phyloP scores from a whole-genome alignment of 2,888 invertebrate species.

The Charanyca ferruginea region DNA sequence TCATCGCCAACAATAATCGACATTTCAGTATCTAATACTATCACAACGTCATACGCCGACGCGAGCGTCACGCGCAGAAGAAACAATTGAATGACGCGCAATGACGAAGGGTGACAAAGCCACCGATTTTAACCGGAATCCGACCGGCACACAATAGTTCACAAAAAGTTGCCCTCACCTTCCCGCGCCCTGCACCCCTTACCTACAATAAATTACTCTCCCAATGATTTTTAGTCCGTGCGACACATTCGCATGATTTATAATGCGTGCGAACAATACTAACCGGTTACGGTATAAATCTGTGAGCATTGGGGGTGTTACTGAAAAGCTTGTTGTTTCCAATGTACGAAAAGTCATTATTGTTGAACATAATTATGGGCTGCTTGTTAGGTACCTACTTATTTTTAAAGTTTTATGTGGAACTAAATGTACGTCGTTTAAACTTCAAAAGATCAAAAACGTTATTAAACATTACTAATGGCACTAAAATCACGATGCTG shows the following conservation, averaged over 20 bases:
- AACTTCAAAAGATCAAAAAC: neutral
- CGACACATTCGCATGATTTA: slow-evolving; percentile 88
- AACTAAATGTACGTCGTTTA: slow-evolving; percentile 21
- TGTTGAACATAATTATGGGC: slow-evolving; percentile 72
- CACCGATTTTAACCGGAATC: slow-evolving; percentile 62
- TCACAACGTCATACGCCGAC: slow-evolving; percentile 16
- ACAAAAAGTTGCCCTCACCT: slow-evolving; percentile 83
- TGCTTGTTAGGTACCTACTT: slow-evolving; percentile 26
- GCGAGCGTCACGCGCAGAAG: slow-evolving; percentile 39
- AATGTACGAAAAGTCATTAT: slow-evolving; percentile 77
- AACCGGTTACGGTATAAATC: slow-evolving; percentile 85
- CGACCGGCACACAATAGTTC: slow-evolving; percentile 79
- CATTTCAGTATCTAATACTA: slow-evolving; percentile 43
- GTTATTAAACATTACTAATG: too few relatives aligned
- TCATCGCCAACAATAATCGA: slow-evolving; percentile 28
- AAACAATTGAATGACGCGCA: slow-evolving; percentile 62
- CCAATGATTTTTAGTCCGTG: slow-evolving; percentile 87
- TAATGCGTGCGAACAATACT: slow-evolving; percentile 81
- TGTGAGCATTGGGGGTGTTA: slow-evolving; percentile 75
- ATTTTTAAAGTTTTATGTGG: slow-evolving; percentile 59
- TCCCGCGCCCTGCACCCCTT: slow-evolving; percentile 63
- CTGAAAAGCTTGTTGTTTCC: slow-evolving; percentile 80
- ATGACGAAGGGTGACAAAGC: slow-evolving; percentile 72
- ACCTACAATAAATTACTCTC: slow-evolving; percentile 83
- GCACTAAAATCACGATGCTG: too few relatives aligned